Evolutionary conservation across 2,888 invertebrate genomes (phyloP), one percentile per base, ranked within the genome.

Genomic region (Cheilosia impressa): DNA sequence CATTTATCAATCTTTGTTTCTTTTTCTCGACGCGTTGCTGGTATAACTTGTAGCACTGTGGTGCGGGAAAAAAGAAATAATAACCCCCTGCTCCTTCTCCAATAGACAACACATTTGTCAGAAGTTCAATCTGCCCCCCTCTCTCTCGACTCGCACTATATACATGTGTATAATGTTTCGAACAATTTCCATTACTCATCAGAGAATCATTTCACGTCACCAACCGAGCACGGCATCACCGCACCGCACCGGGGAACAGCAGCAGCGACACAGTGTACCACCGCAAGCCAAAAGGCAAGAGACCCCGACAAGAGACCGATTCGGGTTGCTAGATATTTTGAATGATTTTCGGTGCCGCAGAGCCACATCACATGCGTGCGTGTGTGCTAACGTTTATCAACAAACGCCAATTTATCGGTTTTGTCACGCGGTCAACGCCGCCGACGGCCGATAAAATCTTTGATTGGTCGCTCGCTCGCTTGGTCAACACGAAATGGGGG

Each of bases 171-270:
- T 72, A 72, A 79, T 79, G 72, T 79, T 63, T 53, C 31, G 53
- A 77, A 69, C 68, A 43, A 77, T 77, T 77, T 78, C 78, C 79
- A 79, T 79, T 79, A 79, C 72, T 79, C 79, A 79, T 79, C 79
- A 72, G 52, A 65, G 58, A 79, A 79, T 72, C 79, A 72, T 79
- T 79, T 79, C 72, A 79, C 79, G 79, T 79, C 72, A 79, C 79
- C 65, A 58, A 72, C 19, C 57, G 45, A 55, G 34, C 55, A 68
- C 34, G 52, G 24, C 24, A 52, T 31, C 17, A 15, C 7, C 9
- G 31, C 27, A 41, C 38, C 41, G 15, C n/a, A 22, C 31, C 34
- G 24, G 10, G 19, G 41, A 22, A 27, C 52, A 38, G 15, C 45
- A 66, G 15, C 24, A 50, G 31, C 34, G 31, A 31, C 58, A 38